Evolutionary conservation across 1,140 invertebrate genomes (phyloP), one percentile per base, ranked within the genome.

Genomic region (Aleiodes sp.): DNA sequence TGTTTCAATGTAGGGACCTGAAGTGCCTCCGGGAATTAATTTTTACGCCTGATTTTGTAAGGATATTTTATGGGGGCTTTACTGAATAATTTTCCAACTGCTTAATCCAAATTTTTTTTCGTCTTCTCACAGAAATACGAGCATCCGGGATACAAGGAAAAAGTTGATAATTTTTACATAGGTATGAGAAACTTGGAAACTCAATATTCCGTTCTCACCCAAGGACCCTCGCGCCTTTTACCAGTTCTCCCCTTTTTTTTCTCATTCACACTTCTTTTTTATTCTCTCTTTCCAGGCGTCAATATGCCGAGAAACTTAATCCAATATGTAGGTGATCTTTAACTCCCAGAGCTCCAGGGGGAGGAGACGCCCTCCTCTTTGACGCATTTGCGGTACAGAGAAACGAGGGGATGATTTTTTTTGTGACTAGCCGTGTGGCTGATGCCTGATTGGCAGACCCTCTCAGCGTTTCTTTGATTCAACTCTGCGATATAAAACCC

Each of bases 261-360:
- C 24, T 21, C 43, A 72, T 74, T 43, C 39, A 14, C 39, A 43
- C 39, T 43, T 39, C 12, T 39, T 31, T n/a, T 35, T 24, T 57
- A 29, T 56, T 24, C 43, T 28, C 10, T 41, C 41, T 21, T 74
- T 70, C 69, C 33, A 61, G 46, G 63, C 65, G 73, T 76, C 74
- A 77, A 79, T 75, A 73, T 72, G 63, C 65, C 65, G 65, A 24
- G 73, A 73, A 71, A 75, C 71, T 77, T 72, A 65, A 78, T 77
- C 69, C 75, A 70, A 78, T 75, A 76, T 76, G 61, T 66, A 70
- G 70, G 63, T 73, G 76, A 79, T 77, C 77, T 26, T 56, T 66
- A 56, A 66, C 64, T 46, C 64, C 37, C 31, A 46, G 41, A 28
- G n/a, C 3, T 33, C 37, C 29, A 14, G n/a, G 24, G 24, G 28